A percentile compares a stretch with the other conserved stretches of the same genome.
Conservation (phyloP, 2,888 invertebrate genomes). For the Stenchaetothrips biformis region DNA sequence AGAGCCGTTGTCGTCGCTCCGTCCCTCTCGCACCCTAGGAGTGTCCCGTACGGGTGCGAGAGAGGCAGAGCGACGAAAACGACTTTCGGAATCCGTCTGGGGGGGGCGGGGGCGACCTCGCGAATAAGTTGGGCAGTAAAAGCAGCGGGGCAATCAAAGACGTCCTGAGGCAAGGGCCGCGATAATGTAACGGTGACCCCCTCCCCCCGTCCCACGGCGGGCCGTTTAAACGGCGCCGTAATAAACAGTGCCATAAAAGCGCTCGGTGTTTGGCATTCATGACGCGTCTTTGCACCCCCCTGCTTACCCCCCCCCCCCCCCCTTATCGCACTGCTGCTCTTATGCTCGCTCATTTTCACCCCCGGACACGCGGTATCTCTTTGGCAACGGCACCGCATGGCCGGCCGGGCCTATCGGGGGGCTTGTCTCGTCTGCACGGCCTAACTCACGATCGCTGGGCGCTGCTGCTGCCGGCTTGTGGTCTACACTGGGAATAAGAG, state of each 20-base stretch:
- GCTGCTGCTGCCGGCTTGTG: too few species aligned
- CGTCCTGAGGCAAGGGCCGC: slow-evolving; percentile 5
- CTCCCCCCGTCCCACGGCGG: not conserved
- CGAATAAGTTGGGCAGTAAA: not conserved
- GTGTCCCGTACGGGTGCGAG: not conserved
- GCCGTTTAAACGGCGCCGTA: slow-evolving; percentile 14
- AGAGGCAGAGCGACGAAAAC: not conserved
- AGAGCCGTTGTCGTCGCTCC: too few species aligned
- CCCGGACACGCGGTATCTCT: not conserved
- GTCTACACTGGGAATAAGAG: too few species aligned
- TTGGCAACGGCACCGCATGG: too few species aligned
- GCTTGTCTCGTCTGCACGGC: not conserved
- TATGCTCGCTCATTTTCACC: slow-evolving; percentile 18
- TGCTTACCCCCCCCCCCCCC: not conserved
- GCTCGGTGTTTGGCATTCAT: slow-evolving; percentile 14
- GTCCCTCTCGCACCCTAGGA: too few species aligned
- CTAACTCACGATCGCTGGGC: too few species aligned
- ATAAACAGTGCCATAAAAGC: slow-evolving; percentile 20
- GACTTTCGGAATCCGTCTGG: not conserved
- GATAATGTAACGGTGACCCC: not conserved
- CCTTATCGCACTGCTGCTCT: not conserved
- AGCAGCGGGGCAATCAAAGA: not conserved
- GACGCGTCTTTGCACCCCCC: not conserved
- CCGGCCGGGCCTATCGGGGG: not conserved
- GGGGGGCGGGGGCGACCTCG: not conserved